Evolutionary conservation across 2,113 vertebrate genomes (phyloP).

Genomic region (Pterocles orientalis): DNA sequence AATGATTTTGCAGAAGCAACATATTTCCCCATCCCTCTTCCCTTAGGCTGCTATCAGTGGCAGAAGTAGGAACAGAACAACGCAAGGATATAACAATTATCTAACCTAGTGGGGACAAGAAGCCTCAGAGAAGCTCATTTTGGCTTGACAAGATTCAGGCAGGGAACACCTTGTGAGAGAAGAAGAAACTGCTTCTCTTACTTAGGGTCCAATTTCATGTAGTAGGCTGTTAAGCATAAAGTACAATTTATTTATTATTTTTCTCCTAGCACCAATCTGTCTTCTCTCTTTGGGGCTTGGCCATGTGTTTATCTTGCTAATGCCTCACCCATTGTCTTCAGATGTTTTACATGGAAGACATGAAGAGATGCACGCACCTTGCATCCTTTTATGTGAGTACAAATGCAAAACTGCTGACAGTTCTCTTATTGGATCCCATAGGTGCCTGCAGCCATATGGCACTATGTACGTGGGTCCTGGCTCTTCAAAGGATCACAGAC

Average conservation of each 20-base stretch:
- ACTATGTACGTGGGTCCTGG: neutral
- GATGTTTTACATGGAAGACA: slow-evolving; percentile 11
- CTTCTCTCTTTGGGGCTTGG: neutral
- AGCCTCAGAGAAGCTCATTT: neutral
- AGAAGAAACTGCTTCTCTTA: neutral
- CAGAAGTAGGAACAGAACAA: slow-evolving; percentile 26
- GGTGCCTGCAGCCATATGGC: slow-evolving; percentile 36
- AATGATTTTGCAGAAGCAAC: slow-evolving; percentile 70
- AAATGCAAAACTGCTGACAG: slow-evolving; percentile 49
- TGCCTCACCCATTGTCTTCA: slow-evolving; percentile 3
- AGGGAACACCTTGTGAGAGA: neutral
- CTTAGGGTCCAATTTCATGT: neutral
- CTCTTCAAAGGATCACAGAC: slow-evolving; percentile 1
- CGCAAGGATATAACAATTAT: slow-evolving; percentile 29
- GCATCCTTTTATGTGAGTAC: neutral
- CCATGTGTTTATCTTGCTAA: neutral
- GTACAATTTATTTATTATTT: neutral
- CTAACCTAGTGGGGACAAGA: slow-evolving; percentile 5
- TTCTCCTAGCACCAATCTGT: neutral
- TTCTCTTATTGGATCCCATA: neutral
- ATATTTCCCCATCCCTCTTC: slow-evolving; percentile 45
- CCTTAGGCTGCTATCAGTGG: slow-evolving; percentile 20
- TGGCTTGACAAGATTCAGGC: neutral
- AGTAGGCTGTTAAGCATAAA: neutral
- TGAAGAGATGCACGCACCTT: neutral